phyloP scores from a whole-genome alignment of 1,140 invertebrate genomes.

The Venustaconcha ellipsiformis region DNA sequence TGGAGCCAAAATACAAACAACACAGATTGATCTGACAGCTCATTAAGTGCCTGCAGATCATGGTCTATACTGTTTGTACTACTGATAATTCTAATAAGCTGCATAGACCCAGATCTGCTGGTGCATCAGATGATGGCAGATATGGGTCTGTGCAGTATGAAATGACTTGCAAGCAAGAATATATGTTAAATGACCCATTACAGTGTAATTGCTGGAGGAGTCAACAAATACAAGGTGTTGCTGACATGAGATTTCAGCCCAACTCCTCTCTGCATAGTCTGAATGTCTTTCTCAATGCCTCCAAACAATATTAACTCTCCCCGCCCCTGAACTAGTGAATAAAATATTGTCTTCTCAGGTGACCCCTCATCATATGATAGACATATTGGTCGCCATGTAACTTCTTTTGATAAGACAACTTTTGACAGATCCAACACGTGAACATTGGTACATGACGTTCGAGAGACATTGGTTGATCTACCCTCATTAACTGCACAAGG shows the following conservation, averaged over 20 bases:
- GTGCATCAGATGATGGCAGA: too few species aligned
- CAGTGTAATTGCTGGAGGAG: slow-evolving; percentile 21
- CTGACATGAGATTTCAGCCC: slow-evolving; percentile 49
- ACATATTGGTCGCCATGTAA: slow-evolving; percentile 81
- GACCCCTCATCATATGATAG: slow-evolving; percentile 65
- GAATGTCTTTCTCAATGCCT: slow-evolving; percentile 75
- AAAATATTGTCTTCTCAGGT: slow-evolving; percentile 90
- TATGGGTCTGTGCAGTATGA: too few species aligned
- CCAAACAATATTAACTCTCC: slow-evolving; percentile 96
- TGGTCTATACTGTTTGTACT: too few species aligned
- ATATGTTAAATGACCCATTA: neutral
- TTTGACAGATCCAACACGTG: slow-evolving; percentile 89
- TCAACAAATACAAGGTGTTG: slow-evolving; percentile 46
- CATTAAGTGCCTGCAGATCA: too few species aligned
- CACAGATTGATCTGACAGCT: too few species aligned
- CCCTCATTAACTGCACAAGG: slow-evolving; percentile 12
- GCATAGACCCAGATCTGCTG: too few species aligned
- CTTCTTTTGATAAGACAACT: slow-evolving; percentile 72
- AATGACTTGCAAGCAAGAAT: too few species aligned
- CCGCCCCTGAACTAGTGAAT: slow-evolving; percentile 88
- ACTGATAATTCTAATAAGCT: too few species aligned
- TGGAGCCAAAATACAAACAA: too few species aligned
- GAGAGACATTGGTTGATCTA: too few species aligned
- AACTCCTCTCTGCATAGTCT: slow-evolving; percentile 53
- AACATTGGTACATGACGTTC: slow-evolving; percentile 64